Conservation (phyloP, 2,888 invertebrate species). For the Phalera bucephala region DNA sequence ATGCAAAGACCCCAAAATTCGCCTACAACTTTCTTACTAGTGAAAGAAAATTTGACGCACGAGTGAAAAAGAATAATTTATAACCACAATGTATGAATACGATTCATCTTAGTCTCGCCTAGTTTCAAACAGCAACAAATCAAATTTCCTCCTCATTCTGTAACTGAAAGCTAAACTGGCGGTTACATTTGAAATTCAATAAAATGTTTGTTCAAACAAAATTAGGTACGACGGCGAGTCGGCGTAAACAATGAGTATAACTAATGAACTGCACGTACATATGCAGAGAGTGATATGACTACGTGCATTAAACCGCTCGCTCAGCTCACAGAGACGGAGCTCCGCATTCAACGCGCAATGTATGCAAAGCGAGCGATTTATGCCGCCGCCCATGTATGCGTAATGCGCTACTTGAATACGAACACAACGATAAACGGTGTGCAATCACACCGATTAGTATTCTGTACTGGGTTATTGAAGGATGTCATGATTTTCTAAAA, state of each 20-base stretch:
- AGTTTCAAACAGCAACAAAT: background rate
- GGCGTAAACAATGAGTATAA: slow-evolving; percentile 9
- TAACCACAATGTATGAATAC: too few relatives aligned
- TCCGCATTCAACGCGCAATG: slow-evolving; percentile 37
- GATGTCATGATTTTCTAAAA: too few relatives aligned
- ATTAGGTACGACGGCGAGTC: slow-evolving; percentile 3
- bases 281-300: slow-evolving; percentile 16
- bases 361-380: slow-evolving; percentile 61
- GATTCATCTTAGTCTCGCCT: too few relatives aligned
- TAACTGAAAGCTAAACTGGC: background rate
- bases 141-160: background rate
- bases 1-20: too few relatives aligned
- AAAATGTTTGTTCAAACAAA: slow-evolving; percentile 5
- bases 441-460: slow-evolving; percentile 39
- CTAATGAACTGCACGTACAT: slow-evolving; percentile 18
- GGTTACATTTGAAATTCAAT: background rate
- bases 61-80: too few relatives aligned
- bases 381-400: slow-evolving; percentile 50
- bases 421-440: slow-evolving; percentile 27
- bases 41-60: too few relatives aligned
- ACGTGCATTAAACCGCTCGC: slow-evolving; percentile 29
- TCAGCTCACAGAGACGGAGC: slow-evolving; percentile 18
- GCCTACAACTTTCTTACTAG: too few relatives aligned
- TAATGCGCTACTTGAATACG: slow-evolving; percentile 51
- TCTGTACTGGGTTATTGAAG: too few relatives aligned